Conservation (phyloP, 1,140 invertebrate species). For the Monochamus saltuarius region DNA sequence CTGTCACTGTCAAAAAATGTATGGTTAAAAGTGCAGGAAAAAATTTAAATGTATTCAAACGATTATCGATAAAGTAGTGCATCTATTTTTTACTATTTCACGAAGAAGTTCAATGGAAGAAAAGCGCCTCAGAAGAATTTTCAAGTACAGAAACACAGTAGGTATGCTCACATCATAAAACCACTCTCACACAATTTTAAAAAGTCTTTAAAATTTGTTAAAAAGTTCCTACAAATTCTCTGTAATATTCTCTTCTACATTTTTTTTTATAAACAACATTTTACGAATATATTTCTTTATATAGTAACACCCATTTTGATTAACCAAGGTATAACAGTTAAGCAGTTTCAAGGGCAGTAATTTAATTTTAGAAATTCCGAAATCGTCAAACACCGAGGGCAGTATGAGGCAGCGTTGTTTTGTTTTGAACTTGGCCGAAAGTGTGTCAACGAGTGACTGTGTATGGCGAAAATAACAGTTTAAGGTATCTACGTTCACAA, state of each 20-base stretch:
- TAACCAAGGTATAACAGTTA: slow-evolving; percentile 10
- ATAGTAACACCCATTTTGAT: slow-evolving; percentile 18
- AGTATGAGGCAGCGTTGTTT: too few species aligned
- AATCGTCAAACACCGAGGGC: slow-evolving; percentile 11
- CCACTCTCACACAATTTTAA: slow-evolving; percentile 37
- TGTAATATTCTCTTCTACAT: not conserved
- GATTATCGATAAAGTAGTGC: too few species aligned
- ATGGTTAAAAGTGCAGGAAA: too few species aligned
- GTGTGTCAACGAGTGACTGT: too few species aligned
- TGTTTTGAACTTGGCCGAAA: slow-evolving; percentile 19
- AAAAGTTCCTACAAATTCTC: slow-evolving; percentile 19
- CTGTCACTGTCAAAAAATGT: too few species aligned
- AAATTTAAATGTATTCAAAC: too few species aligned
- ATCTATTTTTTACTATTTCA: too few species aligned
- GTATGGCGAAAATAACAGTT: too few species aligned
- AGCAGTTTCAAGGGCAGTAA: slow-evolving; percentile 10
- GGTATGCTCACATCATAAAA: not conserved
- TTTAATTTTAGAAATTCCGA: slow-evolving; percentile 19
- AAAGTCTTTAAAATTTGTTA: slow-evolving; percentile 42
- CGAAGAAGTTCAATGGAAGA: too few species aligned
- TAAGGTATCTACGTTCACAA: too few species aligned
- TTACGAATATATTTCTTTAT: slow-evolving; percentile 13
- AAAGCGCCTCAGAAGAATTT: slow-evolving; percentile 15
- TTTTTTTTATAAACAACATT: not conserved
- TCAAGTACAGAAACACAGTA: too few species aligned